These are phyloP conservation scores for Acanthosepion pharaonis DNA, from an alignment of 2,888 invertebrate species.

Conservation along the genomic window DNA sequence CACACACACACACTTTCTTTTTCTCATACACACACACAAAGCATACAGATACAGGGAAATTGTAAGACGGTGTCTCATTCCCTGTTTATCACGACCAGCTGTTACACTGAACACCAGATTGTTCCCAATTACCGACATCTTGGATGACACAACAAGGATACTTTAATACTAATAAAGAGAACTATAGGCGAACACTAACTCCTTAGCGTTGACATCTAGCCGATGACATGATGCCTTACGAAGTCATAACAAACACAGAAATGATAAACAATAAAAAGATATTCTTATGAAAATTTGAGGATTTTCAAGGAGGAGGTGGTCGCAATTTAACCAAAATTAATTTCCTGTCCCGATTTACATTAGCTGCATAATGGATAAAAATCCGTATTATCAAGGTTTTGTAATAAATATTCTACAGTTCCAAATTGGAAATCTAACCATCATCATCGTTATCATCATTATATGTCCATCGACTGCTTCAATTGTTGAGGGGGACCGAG, in stretches of 20 bases:
- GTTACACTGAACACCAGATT: not conserved
- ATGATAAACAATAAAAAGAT: not conserved
- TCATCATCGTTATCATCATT: too few relatives aligned
- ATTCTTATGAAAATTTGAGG: not conserved
- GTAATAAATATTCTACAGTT: not conserved
- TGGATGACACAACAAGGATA: not conserved
- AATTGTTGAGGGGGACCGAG: too few relatives aligned
- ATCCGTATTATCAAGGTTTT: not conserved
- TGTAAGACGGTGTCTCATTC: not conserved
- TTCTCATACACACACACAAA: not conserved
- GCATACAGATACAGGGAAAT: not conserved
- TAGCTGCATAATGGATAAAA: not conserved
- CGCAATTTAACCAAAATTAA: not conserved
- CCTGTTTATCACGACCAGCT: not conserved
- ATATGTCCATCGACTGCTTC: too few relatives aligned
- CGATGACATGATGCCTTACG: not conserved
- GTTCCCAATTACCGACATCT: not conserved
- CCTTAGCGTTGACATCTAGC: not conserved
- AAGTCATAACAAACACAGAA: not conserved
- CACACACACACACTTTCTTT: not conserved
- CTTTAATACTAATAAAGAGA: constrained; percentile 9
- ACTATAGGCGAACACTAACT: not conserved
- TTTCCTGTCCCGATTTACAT: not conserved
- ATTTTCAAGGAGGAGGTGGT: not conserved
- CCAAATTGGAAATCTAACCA: not conserved